phyloP scores from a whole-genome alignment of 2,888 invertebrate genomes.

The Laothoe populi region DNA sequence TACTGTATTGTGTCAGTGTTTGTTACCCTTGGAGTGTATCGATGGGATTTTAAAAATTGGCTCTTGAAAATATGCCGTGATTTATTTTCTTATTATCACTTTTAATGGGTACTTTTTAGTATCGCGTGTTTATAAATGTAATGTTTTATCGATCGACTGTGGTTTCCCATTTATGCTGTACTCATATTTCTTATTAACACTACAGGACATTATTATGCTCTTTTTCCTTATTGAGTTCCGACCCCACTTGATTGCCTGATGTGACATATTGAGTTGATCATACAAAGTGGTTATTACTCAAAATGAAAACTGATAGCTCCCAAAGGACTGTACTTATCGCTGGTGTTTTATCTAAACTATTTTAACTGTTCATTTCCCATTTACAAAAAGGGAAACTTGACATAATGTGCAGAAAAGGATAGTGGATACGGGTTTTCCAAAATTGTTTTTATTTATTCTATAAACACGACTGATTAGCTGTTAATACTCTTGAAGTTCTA shows the following conservation, averaged over 20 bases:
- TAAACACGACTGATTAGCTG: too few species aligned
- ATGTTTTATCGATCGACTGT: constrained; percentile 54
- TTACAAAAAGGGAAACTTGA: too few species aligned
- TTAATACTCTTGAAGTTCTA: too few species aligned
- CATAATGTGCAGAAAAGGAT: too few species aligned
- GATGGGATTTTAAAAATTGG: constrained; percentile 37
- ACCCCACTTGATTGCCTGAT: background rate
- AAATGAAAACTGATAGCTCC: background rate
- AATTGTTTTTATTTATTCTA: too few species aligned
- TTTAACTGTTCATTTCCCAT: too few species aligned
- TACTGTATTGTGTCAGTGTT: constrained; percentile 56
- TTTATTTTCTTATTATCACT: constrained; percentile 17
- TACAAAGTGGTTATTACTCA: background rate
- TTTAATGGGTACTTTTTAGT: constrained; percentile 37
- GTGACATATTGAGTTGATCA: background rate
- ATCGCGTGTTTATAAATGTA: constrained; percentile 58
- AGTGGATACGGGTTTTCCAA: too few species aligned
- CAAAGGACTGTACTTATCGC: background rate
- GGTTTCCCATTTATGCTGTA: constrained; percentile 24
- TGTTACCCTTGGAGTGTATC: constrained; percentile 33
- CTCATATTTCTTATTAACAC: background rate
- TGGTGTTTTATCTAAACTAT: background rate
- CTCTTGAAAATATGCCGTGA: constrained; percentile 33
- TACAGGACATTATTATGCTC: background rate
- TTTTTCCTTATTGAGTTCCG: background rate